Base-by-base conservation (phyloP, 1,140 invertebrate genomes). In the Ridgeia piscesae region DNA sequence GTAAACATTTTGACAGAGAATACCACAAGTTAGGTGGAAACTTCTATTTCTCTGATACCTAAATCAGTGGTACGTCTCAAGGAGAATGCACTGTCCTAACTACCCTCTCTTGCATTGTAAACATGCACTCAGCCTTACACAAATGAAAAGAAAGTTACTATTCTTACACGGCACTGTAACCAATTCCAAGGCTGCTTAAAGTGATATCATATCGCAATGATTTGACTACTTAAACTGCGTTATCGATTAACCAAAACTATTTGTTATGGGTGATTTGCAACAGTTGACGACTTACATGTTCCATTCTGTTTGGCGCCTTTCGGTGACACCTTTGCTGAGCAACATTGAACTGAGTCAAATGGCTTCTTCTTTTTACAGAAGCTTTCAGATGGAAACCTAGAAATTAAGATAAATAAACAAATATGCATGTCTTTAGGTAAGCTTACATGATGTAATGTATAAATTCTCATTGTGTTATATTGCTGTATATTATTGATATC, bases 341-440 rank as follows among this genome's bases (percentile, higher is more conserved):
- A 77, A 89, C 92, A 92, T 92, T 95, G 95, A 31, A 95, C 94
- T 48, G 94, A 95, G 93, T 95, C 95, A 94, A 95, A 95, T 91
- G 95, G 94, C 92, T 94, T 94, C 93, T 94, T 94, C 4, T 91
- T 93, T 77, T 77, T 77, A 77, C 58, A 77, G 17, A 77, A 77
- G 34, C 93, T 92, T 92, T 94, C 94, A 92, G 92, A 92, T 33
- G 94, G 94, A 94, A 95, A 95, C 89, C 94, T 95, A 93, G 2
- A 58, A 93, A 92, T 92, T 92, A n/a, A 93, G 35, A 90, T 27
- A 34, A 27, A 21, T 90, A 90, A 90, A 90, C n/a, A 21, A 34
- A 90, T 77, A 17, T 77, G 58, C 27, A 77, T 77, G 27, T 77
- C 42, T 42, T 77, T 77, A 77, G 27, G 27, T 27, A 31, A 77